Evolutionary conservation across 2,888 invertebrate genomes (phyloP).

Genomic region (Sarcophaga rosellei): DNA sequence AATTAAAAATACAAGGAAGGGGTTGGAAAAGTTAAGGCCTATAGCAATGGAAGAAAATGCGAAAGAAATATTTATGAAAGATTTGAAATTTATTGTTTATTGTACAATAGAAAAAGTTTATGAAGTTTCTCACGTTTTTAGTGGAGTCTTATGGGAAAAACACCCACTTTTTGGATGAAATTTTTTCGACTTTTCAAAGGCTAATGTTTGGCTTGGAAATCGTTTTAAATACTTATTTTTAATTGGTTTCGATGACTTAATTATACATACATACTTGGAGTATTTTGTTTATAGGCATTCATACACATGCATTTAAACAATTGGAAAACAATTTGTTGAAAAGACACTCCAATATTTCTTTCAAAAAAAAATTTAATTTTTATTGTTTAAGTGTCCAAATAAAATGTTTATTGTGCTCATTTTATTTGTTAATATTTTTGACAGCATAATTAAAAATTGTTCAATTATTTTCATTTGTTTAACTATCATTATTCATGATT

Average conservation of each 20-base stretch:
- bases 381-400: conserved; percentile 23
- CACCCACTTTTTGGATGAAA: neutral
- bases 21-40: neutral
- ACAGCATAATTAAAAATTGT: conserved; percentile 32
- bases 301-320: neutral
- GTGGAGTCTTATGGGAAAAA: conserved; percentile 13
- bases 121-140: conserved; percentile 73
- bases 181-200: neutral
- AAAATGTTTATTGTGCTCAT: conserved; percentile 19
- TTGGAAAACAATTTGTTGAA: neutral
- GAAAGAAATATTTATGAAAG: neutral
- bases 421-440: conserved; percentile 25
- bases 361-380: neutral
- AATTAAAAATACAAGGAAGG: conserved; percentile 36
- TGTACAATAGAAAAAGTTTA: neutral
- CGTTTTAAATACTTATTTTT: neutral
- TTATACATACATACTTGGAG: no score
- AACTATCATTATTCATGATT: neutral
- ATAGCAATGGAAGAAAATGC: no score
- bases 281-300: no score
- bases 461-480: conserved; percentile 9
- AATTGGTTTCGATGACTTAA: no score
- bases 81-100: neutral
- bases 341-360: conserved; percentile 16
- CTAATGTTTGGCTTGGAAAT: conserved; percentile 19